phyloP scores from a whole-genome alignment of 2,888 invertebrate species.

The Epirrita christyi region DNA sequence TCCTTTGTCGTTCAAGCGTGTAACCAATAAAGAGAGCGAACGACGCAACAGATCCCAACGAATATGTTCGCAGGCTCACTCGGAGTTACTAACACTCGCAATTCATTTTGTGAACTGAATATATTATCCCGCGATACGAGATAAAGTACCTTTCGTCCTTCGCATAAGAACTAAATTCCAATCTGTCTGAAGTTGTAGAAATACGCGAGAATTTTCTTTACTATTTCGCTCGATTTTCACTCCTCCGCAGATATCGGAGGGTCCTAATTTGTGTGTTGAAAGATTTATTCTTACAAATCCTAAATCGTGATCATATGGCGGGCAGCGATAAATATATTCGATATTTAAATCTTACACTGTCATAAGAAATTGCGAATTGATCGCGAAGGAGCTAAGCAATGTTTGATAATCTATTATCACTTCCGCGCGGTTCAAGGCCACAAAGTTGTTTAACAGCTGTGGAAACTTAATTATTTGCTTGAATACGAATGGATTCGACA shows the following conservation, averaged over 20 bases:
- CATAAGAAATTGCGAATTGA: constrained; percentile 74
- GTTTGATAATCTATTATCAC: constrained; percentile 61
- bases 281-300: constrained; percentile 69
- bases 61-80: constrained; percentile 84
- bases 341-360: constrained; percentile 77
- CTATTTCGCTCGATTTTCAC: constrained; percentile 53
- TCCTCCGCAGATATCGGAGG: constrained; percentile 49
- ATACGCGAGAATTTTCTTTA: constrained; percentile 63
- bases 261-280: constrained; percentile 50
- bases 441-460: constrained; percentile 18
- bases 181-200: constrained; percentile 60
- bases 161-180: constrained; percentile 64
- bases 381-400: constrained; percentile 61
- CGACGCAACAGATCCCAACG: constrained; percentile 81
- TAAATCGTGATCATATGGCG: constrained; percentile 75
- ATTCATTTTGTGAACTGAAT: constrained; percentile 85
- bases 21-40: constrained; percentile 75
- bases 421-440: constrained; percentile 41
- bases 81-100: constrained; percentile 83
- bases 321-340: constrained; percentile 75
- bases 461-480: constrained; percentile 28
- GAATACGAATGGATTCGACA: constrained; percentile 22
- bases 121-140: constrained; percentile 68
- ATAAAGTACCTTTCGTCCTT: constrained; percentile 63
- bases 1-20: constrained; percentile 61